Conservation (phyloP, 2,113 vertebrate species). For the Diphyllodes magnificus region DNA sequence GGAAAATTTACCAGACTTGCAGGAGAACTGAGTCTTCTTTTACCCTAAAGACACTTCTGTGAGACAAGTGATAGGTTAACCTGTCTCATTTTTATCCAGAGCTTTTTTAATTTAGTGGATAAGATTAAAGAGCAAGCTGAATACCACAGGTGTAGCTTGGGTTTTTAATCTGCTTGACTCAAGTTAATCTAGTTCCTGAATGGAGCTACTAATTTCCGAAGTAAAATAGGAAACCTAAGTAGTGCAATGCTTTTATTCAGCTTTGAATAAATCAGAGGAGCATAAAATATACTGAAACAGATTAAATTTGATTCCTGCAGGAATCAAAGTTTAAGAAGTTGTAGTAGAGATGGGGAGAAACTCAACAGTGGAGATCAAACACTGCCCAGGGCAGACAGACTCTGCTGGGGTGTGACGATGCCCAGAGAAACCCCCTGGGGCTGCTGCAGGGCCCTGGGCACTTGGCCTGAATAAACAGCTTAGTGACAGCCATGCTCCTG, state of each 20-base stretch:
- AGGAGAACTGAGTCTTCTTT: background rate
- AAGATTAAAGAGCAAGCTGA: background rate
- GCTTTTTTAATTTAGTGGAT: constrained; percentile 36
- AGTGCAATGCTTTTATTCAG: constrained; percentile 26
- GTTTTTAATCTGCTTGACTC: constrained; percentile 44
- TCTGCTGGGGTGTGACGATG: fast-evolving
- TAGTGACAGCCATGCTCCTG: background rate
- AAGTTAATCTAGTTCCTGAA: constrained; percentile 22
- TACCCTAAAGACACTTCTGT: background rate
- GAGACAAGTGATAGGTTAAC: constrained; percentile 28
- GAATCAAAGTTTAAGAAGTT: constrained; percentile 5
- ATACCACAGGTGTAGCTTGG: background rate
- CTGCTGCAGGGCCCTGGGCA: background rate
- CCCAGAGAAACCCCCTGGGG: background rate
- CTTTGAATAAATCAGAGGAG: background rate
- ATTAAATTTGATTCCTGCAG: constrained; percentile 44
- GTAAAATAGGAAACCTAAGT: background rate
- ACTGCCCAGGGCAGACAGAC: background rate
- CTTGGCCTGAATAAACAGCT: background rate
- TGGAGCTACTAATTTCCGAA: background rate
- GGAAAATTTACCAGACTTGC: background rate
- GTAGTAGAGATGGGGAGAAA: background rate
- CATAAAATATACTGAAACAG: constrained; percentile 33
- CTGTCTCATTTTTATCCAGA: constrained; percentile 18
- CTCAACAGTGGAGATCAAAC: background rate